phyloP scores from a whole-genome alignment of 1,140 invertebrate species.

The Zaprionus inermis region DNA sequence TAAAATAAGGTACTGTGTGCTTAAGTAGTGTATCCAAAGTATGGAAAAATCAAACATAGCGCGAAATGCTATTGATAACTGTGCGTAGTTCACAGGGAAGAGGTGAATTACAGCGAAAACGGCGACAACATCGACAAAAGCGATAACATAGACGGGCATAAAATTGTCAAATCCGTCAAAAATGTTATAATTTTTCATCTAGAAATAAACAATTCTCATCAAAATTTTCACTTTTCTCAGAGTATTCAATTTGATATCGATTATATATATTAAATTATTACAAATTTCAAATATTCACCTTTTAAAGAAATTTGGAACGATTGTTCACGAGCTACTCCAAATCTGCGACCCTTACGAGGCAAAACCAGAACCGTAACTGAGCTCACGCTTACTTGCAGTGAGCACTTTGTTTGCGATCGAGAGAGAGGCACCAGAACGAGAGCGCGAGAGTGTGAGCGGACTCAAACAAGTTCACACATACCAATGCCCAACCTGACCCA shows the following conservation, averaged over 20 bases:
- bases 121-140: too few species aligned
- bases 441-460: neutral
- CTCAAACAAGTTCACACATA: neutral
- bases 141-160: too few species aligned
- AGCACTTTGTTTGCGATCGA: too few species aligned
- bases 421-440: neutral
- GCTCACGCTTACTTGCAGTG: too few species aligned
- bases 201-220: conserved; percentile 28
- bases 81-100: neutral
- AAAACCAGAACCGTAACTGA: conserved; percentile 11
- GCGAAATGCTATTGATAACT: neutral
- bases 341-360: neutral
- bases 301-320: neutral
- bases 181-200: conserved; percentile 1
- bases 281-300: conserved; percentile 66
- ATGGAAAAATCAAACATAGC: neutral
- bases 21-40: neutral
- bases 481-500: conserved; percentile 36
- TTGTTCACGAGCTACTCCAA: conserved; percentile 1
- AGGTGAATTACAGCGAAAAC: too few species aligned
- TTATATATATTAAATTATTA: conserved; percentile 6
- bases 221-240: conserved; percentile 13
- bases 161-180: neutral
- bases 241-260: conserved; percentile 15
- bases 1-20: neutral